Evolutionary conservation across 2,888 invertebrate species (phyloP), one percentile per base, ranked within the genome.

Genomic region (Eurois occulta): DNA sequence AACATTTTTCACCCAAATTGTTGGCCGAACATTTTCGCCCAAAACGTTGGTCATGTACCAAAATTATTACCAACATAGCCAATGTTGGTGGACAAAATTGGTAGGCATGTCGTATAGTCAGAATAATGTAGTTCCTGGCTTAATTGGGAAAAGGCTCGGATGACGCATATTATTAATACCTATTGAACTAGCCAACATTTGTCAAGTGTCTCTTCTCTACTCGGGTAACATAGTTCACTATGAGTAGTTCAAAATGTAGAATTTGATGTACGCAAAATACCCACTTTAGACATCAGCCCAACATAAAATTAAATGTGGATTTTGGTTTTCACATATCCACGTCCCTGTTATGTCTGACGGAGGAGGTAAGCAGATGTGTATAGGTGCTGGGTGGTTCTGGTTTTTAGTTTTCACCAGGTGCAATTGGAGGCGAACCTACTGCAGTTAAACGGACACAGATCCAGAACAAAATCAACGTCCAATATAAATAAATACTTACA

Each of bases 71-170:
- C 55, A 52, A 83, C 72, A 69, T 43, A 67, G 43, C 72, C 62
- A 72, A 71, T 72, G 72, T 75, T 85, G 66, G 74, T 82, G 67
- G 21, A 60, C 72, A 75, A 80, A 81, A 86, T 86, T 86, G 80
- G 76, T 74, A 85, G 62, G 79, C 83, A 83, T 83, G 77, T 69
- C 72, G 75, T 65, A 72, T 52, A 62, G 73, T 67, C 74, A 72
- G 72, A 75, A 77, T 87, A 86, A 87, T 83, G 75, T 85, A 72
- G 81, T 89, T 86, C 70, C 60, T 73, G 74, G 72, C 77, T 77
- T 89, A 88, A 88, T 87, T 88, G 81, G 87, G 75, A 85, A 84
- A 86, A 83, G 80, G 84, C 48, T 84, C 77, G 68, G 46, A 77
- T 85, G 76, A 81, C 73, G 67, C 58, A 72, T 13, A 72, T 84